phyloP scores from a whole-genome alignment of 2,113 vertebrate species.

The Silurus glanis region DNA sequence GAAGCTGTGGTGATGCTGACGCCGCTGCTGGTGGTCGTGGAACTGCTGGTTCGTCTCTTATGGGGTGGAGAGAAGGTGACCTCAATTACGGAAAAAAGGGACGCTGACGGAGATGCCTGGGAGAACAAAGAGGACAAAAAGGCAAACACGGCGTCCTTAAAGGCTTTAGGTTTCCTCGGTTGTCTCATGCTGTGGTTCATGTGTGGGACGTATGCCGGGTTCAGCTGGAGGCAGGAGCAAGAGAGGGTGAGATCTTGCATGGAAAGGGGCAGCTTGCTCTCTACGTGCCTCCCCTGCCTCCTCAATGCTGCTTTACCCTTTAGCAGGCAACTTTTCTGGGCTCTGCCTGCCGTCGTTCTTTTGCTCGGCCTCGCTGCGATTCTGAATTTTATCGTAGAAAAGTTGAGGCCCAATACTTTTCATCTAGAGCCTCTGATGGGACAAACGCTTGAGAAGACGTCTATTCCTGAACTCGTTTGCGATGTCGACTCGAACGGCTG shows the following conservation, averaged over 20 bases:
- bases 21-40: conserved; percentile 65
- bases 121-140: neutral
- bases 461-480: conserved; percentile 15
- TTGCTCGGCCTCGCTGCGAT: conserved; percentile 47
- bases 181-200: conserved; percentile 71
- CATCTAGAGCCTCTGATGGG: neutral
- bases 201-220: conserved; percentile 58
- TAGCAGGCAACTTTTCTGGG: conserved; percentile 47
- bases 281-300: conserved; percentile 65
- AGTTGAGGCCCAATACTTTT: neutral
- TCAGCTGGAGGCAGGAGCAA: conserved; percentile 55
- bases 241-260: conserved; percentile 55
- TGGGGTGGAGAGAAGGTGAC: conserved; percentile 9
- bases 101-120: neutral
- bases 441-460: neutral
- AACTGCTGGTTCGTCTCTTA: conserved; percentile 57
- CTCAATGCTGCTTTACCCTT: conserved; percentile 49
- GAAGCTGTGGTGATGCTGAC: conserved; percentile 65
- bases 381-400: conserved; percentile 25
- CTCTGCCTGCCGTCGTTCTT: conserved; percentile 19
- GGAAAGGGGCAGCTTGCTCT: conserved; percentile 57
- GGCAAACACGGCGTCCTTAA: neutral
- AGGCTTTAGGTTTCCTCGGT: conserved; percentile 60
- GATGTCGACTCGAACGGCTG: conserved; percentile 64
- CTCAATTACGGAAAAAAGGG: no score